These are phyloP conservation scores for Blastomussa wellsi DNA, from an alignment of 92 coral and sea anemone species.

Conservation along the genomic window DNA sequence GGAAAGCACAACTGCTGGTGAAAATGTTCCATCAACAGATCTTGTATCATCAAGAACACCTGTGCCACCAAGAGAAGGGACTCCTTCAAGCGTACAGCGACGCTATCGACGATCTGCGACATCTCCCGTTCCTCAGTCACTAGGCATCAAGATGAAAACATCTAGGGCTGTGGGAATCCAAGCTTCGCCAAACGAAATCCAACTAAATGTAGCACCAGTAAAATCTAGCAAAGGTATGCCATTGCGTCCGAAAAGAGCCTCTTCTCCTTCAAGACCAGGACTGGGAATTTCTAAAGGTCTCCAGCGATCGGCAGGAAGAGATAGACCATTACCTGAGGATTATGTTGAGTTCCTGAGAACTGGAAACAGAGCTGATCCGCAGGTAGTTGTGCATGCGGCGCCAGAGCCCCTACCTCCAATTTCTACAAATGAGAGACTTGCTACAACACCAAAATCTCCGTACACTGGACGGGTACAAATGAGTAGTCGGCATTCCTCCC, in stretches of 20 bases:
- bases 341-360: slow-evolving; percentile 90
- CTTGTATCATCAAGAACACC: slow-evolving; percentile 63
- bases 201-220: slow-evolving; percentile 79
- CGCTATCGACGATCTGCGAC: slow-evolving; percentile 72
- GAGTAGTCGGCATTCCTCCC: slow-evolving; percentile 63
- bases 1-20: slow-evolving; percentile 41
- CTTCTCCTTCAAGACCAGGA: slow-evolving; percentile 81
- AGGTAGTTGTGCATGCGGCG: slow-evolving; percentile 87
- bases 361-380: slow-evolving; percentile 88
- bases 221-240: slow-evolving; percentile 91
- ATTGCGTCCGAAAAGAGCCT: slow-evolving; percentile 64
- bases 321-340: slow-evolving; percentile 78
- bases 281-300: slow-evolving; percentile 67
- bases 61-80: slow-evolving; percentile 80
- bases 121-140: slow-evolving; percentile 64
- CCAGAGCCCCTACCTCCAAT: slow-evolving; percentile 99
- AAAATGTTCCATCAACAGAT: slow-evolving; percentile 1
- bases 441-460: slow-evolving; percentile 56
- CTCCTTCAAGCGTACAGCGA: slow-evolving; percentile 69
- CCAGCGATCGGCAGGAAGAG: slow-evolving; percentile 61
- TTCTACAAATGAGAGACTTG: slow-evolving; percentile 60
- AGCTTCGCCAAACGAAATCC: slow-evolving; percentile 88
- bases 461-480: slow-evolving; percentile 78
- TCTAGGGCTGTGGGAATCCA: slow-evolving; percentile 85
- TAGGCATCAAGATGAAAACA: slow-evolving; percentile 56